Base-by-base conservation (phyloP, 2,888 invertebrate genomes). In the Barypeithes pellucidus region DNA sequence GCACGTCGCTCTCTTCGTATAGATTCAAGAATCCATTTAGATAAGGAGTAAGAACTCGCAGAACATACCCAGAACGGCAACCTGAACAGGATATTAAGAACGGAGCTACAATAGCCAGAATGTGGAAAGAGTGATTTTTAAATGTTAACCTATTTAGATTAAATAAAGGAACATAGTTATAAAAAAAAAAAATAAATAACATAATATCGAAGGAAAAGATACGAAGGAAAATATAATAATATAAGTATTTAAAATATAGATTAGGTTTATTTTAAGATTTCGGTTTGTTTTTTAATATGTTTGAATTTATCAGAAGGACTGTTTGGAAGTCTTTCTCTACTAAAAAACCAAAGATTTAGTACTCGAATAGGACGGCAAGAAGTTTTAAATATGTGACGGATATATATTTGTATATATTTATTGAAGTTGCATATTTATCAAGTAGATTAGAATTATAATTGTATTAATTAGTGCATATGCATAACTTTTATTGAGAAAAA, bases 331-430 rank as follows among this genome's bases (percentile, higher is more conserved):
- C 62, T 57, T 71, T 62, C 33, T 24, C 52, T 47, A 33, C 22
- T 59, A 61, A 61, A 67, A 67, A 43, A 60, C 72, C 72, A 72
- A 72, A 72, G 72, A 72, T 36, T 33, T 22, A 29, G 47, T 59
- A 72, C 20, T 24, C 18, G 54, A 50, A 67, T 29, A 29, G 29
- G 54, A 50, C 66, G 47, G 67, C 69, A 72, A 67, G 18, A 62
- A 67, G 66, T 11, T 52, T 29, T 52, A 50, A 54, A 62, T 72
- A 72, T 62, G 72, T 41, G 29, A 67, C 45, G 39, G 67, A 72
- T n/a, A 62, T 72, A 67, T 61, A 20, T 16, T 12, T 57, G 47
- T 72, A 66, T 62, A 72, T 59, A 72, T 67, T 61, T 72, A 72
- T 62, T 52, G 62, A 72, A 45, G 72, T 72, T 20, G 47, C 72